Evolutionary conservation across 2,888 invertebrate species (phyloP), one percentile per base, ranked within the genome.

Genomic region (Theristus sp.): DNA sequence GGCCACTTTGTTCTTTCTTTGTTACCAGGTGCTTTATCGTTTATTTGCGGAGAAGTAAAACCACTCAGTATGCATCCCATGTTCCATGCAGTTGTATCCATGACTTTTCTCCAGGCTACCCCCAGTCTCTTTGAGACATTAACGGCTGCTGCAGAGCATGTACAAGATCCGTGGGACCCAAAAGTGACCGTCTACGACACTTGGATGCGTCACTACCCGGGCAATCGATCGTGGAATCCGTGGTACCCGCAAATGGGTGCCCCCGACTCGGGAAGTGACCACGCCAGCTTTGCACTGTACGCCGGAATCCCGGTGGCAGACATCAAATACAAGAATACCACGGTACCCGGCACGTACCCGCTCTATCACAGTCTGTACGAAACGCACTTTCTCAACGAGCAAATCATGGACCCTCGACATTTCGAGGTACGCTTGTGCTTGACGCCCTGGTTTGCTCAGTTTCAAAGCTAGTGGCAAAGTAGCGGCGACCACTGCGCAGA

Each of bases 191-290:
- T 71, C 22, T 73, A 68, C 59, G 72, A 71, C 61, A 66, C 71
- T 2, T 71, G 72, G 72, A 56, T 67, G 54, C 25, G 57, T 24
- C 25, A n/a, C 25, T 28, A 30, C 24, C 65, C 65, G 10, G 59
- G 58, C 28, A 31, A 52, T 3, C 25, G 53, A 17, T 20, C 46
- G 10, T 49, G n/a, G 25, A 30, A 60, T 27, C 64, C 65, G 20
- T 61, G 59, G 49, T 60, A 57, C 26, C 67, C 67, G 2, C 29
- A 64, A 17, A 64, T 67, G 56, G n/a, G 29, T 1, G 26, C 66
- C 17, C 71, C 77, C 0, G 76, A 75, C 0, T 73, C 75, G 25
- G 78, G 77, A 13, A 76, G 77, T 62, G 78, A 79, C 66, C 77
- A 75, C 64, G 73, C 74, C 3, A 68, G 75, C 1, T 79, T 79